A percentile compares a stretch with the other conserved stretches of the same genome.
Conservation (phyloP, 23 tunicate species). For the Corella eumyota region DNA sequence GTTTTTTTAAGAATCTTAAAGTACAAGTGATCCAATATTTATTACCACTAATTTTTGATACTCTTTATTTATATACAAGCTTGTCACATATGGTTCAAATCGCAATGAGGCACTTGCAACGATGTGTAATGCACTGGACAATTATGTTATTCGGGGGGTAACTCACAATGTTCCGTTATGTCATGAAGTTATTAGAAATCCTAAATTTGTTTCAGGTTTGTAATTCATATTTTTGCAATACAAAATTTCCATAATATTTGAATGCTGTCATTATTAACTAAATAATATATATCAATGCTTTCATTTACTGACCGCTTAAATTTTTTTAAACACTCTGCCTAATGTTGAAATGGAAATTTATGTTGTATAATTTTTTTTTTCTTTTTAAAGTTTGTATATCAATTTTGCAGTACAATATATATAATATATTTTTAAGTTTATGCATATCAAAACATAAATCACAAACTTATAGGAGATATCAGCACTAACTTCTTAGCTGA, state of each 20-base stretch:
- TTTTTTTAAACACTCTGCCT: no score
- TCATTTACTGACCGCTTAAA: no score
- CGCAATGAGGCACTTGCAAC: slow-evolving; percentile 69
- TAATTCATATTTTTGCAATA: no score
- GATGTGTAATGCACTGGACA: slow-evolving; percentile 77
- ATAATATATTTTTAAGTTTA: background rate
- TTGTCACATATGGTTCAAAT: slow-evolving; percentile 68
- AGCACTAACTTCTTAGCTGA: slow-evolving; percentile 80
- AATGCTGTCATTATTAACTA: no score
- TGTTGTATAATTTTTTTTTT: background rate
- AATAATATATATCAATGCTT: no score
- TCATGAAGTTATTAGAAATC: slow-evolving; percentile 79
- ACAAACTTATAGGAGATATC: slow-evolving; percentile 60
- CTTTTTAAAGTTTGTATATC: background rate
- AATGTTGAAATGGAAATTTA: background rate
- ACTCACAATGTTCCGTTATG: slow-evolving; percentile 91
- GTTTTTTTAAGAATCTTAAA: no score
- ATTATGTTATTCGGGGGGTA: slow-evolving; percentile 93
- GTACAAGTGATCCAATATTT: no score
- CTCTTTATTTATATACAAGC: no score
- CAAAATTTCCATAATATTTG: no score
- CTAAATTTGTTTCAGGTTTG: slow-evolving; percentile 57
- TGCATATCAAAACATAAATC: background rate
- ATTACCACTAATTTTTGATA: no score
- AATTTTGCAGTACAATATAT: background rate